Conservation (phyloP, 2,888 invertebrate species). For the Thumatha senex region DNA sequence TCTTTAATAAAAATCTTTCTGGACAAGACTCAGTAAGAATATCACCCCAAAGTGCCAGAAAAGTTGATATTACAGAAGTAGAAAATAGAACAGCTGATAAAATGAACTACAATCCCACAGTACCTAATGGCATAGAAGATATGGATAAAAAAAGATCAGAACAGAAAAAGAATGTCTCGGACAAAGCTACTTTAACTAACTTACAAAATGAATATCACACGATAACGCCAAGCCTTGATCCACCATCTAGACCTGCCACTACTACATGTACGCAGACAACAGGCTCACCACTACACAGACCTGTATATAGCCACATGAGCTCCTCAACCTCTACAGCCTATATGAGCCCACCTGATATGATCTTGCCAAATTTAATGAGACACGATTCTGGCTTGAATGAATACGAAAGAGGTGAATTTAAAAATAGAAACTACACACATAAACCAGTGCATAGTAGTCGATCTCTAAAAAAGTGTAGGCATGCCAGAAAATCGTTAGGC, state of each 20-base stretch:
- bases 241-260: slow-evolving; percentile 49
- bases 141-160: neutral
- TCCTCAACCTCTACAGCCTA: slow-evolving; percentile 79
- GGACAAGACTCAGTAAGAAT: slow-evolving; percentile 4
- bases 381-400: slow-evolving; percentile 38
- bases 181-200: slow-evolving; percentile 45
- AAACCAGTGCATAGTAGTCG: neutral
- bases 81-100: neutral
- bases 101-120: neutral
- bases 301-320: slow-evolving; percentile 69
- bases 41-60: slow-evolving; percentile 2
- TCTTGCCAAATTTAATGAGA: slow-evolving; percentile 62
- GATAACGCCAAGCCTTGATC: slow-evolving; percentile 35
- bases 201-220: slow-evolving; percentile 34
- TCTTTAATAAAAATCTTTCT: neutral
- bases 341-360: slow-evolving; percentile 77
- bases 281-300: slow-evolving; percentile 58
- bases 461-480: slow-evolving; percentile 38
- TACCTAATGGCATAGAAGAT: neutral
- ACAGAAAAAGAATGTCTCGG: slow-evolving; percentile 31
- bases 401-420: slow-evolving; percentile 39
- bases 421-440: slow-evolving; percentile 21
- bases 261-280: slow-evolving; percentile 71
- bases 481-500: slow-evolving; percentile 25
- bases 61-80: neutral